Evolutionary conservation across 92 coral and sea anemone genomes (phyloP), one percentile per base, ranked within the genome.

Genomic region (Paramuricea clavata): DNA sequence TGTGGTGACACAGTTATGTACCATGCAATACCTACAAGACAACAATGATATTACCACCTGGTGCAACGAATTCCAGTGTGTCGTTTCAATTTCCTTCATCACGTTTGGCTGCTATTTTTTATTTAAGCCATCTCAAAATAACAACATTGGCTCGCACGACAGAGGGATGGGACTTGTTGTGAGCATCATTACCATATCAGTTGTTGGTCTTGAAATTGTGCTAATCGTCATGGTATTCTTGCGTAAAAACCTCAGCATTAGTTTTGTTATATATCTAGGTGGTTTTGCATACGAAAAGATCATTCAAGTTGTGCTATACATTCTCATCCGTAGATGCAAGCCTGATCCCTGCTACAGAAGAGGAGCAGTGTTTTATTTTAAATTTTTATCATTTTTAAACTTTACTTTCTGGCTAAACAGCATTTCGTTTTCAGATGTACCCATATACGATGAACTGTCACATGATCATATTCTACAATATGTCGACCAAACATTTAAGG

Each of bases 391-490:
- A n/a, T 94, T 84, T 81, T 83, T 83, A 47, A 94, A 94, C 83
- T 90, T 94, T 65, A 83, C 89, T 19, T 78, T 64, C 39, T 94
- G 97, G 97, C 74, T 94, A 13, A 94, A 92, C 80, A 19, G 69
- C 57, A 79, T 79, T 23, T 73, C 84, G 4, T 76, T 76, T 21
- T 49, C 67, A 8, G 82, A 54, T 61, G 27, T 76, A 59, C 28
- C 49, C 49, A 59, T 76, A 26, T 76, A 76, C 39, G 84, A 79
- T 39, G 59, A 61, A 9, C 31, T 79, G 2, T 59, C 84, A 19
- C 32, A 59, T 6, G 67, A 13, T 32, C 1, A 76, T 26, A n/a
- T 13, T 36, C 9, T 59, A 16, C 12, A 67, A 47, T 41, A 54
- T 36, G 84, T 42, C 9, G 84, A 79, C 30, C 50, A 67, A 13